Evolutionary conservation across 2,888 invertebrate species (phyloP).

Genomic region (Holacanthella duospinosa): DNA sequence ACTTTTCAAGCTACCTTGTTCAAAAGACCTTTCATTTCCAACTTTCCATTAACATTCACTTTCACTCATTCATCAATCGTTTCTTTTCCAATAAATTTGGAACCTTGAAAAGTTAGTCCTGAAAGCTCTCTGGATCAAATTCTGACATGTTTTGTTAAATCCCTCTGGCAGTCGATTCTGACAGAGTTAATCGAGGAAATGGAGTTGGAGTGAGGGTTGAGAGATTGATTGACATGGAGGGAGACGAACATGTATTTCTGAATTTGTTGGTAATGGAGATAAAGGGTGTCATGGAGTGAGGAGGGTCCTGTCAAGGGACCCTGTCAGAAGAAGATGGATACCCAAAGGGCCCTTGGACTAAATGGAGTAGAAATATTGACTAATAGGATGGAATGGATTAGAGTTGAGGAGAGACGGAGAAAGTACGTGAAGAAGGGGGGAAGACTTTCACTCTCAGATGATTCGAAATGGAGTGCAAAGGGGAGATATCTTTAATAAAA

Average conservation of each 20-base stretch:
- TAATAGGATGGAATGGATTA: constrained; percentile 4
- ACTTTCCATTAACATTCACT: too few species aligned
- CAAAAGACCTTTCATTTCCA: too few species aligned
- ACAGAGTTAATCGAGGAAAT: not conserved
- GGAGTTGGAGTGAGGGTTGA: not conserved
- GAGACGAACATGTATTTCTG: not conserved
- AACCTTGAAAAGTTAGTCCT: too few species aligned
- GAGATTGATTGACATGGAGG: constrained; percentile 1
- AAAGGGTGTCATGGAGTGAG: not conserved
- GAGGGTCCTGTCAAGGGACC: not conserved
- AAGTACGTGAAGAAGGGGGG: not conserved
- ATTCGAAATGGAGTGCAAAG: constrained; percentile 7
- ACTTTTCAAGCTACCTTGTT: too few species aligned
- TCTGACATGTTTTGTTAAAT: not conserved
- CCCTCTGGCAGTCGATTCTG: not conserved
- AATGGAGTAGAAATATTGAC: not conserved
- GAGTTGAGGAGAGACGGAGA: not conserved
- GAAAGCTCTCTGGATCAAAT: too few species aligned
- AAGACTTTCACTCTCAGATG: not conserved
- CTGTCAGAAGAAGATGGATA: not conserved
- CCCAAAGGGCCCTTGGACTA: not conserved
- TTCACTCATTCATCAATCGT: too few species aligned
- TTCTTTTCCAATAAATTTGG: not conserved
- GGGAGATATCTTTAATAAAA: constrained; percentile 9
- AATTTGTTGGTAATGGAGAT: not conserved